These are phyloP conservation scores for Alectura lathami DNA, from an alignment of 2,113 vertebrate species.

Conservation along the genomic window DNA sequence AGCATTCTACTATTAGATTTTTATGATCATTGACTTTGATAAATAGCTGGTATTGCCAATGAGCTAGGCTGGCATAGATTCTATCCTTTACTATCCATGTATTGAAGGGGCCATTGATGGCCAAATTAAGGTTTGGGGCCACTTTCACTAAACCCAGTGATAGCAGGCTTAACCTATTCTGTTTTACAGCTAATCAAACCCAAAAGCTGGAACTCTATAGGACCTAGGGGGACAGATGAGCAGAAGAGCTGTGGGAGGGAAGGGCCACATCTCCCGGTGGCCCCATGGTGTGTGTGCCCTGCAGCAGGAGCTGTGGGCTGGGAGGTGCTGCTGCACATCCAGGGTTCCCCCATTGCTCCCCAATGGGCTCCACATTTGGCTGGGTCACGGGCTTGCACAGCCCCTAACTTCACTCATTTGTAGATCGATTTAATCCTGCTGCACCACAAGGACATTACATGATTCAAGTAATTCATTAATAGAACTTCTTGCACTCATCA, in stretches of 20 bases:
- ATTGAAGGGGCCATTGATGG: background rate
- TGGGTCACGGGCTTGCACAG: background rate
- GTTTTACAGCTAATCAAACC: background rate
- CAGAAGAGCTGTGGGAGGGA: background rate
- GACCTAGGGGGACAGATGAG: background rate
- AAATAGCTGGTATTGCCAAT: background rate
- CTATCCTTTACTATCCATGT: background rate
- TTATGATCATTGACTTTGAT: background rate
- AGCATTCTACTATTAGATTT: background rate
- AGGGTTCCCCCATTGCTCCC: background rate
- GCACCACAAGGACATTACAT: background rate
- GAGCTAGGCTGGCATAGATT: background rate
- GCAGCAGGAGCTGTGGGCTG: rapidly evolving
- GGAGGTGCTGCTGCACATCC: background rate
- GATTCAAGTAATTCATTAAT: background rate
- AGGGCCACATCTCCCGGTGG: background rate
- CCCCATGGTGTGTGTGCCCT: background rate
- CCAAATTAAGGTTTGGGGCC: background rate
- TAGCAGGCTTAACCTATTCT: background rate
- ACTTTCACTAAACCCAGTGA: background rate
- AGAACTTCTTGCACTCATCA: background rate
- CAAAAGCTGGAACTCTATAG: background rate
- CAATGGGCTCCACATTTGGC: rapidly evolving
- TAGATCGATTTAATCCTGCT: background rate
- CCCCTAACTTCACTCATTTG: background rate